Conservation (phyloP, 2,113 vertebrate genomes). For the Neoarius graeffei region DNA sequence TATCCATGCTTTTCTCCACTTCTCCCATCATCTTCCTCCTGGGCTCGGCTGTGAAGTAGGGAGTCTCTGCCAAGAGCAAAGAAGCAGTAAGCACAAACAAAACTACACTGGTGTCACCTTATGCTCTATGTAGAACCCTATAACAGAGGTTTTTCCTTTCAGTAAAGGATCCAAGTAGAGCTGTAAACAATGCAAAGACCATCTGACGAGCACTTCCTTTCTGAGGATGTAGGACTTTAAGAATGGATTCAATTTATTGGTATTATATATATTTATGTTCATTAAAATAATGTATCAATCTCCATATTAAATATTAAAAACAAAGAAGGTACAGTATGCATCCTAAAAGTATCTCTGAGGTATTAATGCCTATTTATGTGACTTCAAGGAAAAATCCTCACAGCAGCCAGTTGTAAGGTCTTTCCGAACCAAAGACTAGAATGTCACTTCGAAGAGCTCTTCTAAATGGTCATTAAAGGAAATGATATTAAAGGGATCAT, state of each 20-base stretch:
- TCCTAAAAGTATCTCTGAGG: not conserved
- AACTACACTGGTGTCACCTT: not conserved
- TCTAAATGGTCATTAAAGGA: not conserved
- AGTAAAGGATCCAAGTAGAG: not conserved
- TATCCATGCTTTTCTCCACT: slow-evolving; percentile 82
- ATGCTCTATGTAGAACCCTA: not conserved
- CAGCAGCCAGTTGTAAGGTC: not conserved
- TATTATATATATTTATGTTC: not conserved
- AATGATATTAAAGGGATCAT: not conserved
- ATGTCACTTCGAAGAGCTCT: not conserved
- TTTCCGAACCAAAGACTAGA: not conserved
- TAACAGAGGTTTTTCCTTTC: not conserved
- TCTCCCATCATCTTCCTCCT: slow-evolving; percentile 76
- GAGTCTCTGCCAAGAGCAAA: slow-evolving; percentile 75
- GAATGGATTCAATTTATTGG: not conserved
- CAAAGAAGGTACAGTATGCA: not conserved
- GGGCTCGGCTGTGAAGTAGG: slow-evolving; percentile 80
- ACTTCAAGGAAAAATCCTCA: not conserved
- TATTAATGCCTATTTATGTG: not conserved
- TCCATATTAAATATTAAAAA: not conserved
- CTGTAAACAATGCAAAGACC: not conserved
- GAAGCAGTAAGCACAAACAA: slow-evolving; percentile 26
- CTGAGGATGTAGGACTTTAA: not conserved
- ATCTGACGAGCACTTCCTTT: not conserved
- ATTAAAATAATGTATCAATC: not conserved